These are phyloP conservation scores for Pantherophis guttatus DNA, from an alignment of 2,113 vertebrate species.

Conservation along the genomic window DNA sequence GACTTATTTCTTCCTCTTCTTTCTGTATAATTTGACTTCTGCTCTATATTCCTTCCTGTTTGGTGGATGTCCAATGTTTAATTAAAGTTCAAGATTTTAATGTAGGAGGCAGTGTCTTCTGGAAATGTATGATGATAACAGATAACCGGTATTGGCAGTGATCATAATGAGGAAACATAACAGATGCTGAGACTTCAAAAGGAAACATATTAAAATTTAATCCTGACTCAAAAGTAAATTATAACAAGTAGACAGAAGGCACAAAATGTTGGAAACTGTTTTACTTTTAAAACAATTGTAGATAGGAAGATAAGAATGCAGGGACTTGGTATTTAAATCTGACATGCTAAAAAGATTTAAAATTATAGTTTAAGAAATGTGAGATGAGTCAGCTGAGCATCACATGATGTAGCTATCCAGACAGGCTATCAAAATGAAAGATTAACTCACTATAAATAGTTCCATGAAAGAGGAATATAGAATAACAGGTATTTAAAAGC, in stretches of 20 bases:
- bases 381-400: not conserved
- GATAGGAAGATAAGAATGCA: not conserved
- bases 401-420: not conserved
- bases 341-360: not conserved
- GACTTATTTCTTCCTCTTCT: not conserved
- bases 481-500: not conserved
- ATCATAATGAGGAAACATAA: not conserved
- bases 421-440: not conserved
- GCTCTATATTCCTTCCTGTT: not conserved
- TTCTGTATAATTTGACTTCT: not conserved
- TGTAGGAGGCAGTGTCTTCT: not conserved
- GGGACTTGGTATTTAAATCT: not conserved
- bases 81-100: not conserved
- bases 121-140: not conserved
- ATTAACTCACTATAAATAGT: not conserved
- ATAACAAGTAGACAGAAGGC: not conserved
- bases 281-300: not conserved
- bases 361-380: not conserved
- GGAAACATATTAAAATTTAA: not conserved
- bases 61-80: not conserved
- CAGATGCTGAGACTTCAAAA: not conserved
- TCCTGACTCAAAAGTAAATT: not conserved
- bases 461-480: not conserved
- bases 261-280: not conserved
- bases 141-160: not conserved